A percentile compares a stretch with the other conserved stretches of the same genome.
Evolutionary conservation across 2,797 vertebrate species (phyloP).

Genomic region (Petrocephalus sullivani): DNA sequence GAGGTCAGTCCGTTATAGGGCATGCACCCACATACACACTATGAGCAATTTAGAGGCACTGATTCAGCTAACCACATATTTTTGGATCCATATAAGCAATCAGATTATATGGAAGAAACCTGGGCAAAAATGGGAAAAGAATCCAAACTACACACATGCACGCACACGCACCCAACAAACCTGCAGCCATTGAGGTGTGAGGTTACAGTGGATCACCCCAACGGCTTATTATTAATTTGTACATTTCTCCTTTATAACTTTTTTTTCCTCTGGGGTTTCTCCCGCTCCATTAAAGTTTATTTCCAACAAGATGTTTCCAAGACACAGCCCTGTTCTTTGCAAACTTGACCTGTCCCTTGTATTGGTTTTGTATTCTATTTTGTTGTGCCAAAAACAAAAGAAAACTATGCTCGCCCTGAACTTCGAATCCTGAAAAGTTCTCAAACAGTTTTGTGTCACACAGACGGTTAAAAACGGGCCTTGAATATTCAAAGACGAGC

Average conservation of each 20-base stretch:
- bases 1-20: not conserved
- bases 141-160: no score
- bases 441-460: not conserved
- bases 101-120: not conserved
- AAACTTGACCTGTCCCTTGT: not conserved
- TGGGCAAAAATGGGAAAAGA: not conserved
- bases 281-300: not conserved
- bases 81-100: not conserved
- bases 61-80: not conserved
- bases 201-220: not conserved
- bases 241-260: not conserved
- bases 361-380: not conserved
- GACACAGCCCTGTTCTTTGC: not conserved
- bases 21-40: not conserved
- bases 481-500: not conserved
- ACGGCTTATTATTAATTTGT: not conserved
- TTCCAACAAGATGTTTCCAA: not conserved
- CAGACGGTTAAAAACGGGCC: not conserved
- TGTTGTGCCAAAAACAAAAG: not conserved
- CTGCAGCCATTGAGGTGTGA: not conserved
- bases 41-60: not conserved
- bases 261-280: not conserved
- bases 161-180: not conserved
- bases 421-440: not conserved
- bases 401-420: not conserved